These are phyloP conservation scores for Antechinus stuartii DNA, from an alignment of 2,113 vertebrate species.

Conservation along the genomic window DNA sequence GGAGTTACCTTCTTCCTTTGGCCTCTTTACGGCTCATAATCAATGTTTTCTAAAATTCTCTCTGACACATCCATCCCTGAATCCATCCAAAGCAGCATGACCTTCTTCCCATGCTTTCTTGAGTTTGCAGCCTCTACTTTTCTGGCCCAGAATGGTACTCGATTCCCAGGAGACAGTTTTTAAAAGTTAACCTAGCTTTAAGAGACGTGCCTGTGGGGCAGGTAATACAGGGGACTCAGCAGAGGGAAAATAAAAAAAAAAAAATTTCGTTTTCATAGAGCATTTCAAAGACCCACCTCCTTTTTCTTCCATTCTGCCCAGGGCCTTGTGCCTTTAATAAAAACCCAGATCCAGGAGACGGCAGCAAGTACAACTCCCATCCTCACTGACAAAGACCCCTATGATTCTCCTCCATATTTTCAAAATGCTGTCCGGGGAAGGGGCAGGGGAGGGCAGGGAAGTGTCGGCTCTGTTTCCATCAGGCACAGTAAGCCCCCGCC, in stretches of 20 bases:
- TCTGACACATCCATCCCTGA: neutral
- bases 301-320: neutral
- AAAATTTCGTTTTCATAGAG: neutral
- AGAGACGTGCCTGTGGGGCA: neutral
- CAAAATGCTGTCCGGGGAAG: neutral
- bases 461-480: neutral
- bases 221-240: neutral
- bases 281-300: neutral
- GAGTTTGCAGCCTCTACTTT: neutral
- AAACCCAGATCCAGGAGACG: neutral
- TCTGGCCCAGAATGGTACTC: neutral
- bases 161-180: neutral
- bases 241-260: neutral
- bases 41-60: neutral
- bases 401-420: neutral
- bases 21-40: neutral
- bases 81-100: neutral
- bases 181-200: neutral
- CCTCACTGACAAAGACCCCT: neutral
- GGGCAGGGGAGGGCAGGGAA: neutral
- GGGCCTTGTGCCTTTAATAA: neutral
- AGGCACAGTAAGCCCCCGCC: conserved; percentile 64
- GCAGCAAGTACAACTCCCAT: neutral
- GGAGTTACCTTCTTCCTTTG: neutral
- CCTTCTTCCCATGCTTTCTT: neutral